Conservation (phyloP, 2,888 invertebrate species). For the Unio delphinus region DNA sequence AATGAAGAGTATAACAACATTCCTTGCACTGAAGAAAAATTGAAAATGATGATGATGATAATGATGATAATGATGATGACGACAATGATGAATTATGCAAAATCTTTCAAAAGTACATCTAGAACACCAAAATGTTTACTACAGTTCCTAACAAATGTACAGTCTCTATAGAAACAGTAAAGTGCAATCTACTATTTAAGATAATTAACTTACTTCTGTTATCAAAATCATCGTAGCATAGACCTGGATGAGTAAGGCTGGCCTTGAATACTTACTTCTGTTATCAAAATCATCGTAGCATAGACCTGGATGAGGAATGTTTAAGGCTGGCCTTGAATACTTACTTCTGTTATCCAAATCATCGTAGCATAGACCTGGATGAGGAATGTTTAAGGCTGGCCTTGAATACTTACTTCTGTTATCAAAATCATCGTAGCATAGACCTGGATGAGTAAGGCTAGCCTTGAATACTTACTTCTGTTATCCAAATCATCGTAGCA, state of each 20-base stretch:
- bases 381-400: constrained; percentile 34
- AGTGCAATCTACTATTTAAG: no score
- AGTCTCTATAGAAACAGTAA: no score
- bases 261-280: constrained; percentile 31
- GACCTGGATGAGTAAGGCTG: constrained; percentile 29
- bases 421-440: constrained; percentile 33
- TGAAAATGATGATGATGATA: no score
- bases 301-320: constrained; percentile 34
- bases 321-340: constrained; percentile 23
- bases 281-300: constrained; percentile 35
- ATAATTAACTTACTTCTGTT: constrained; percentile 26
- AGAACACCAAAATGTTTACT: no score
- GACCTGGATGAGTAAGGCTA: constrained; percentile 29
- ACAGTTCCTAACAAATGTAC: no score
- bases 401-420: constrained; percentile 29
- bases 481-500: constrained; percentile 34
- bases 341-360: constrained; percentile 42
- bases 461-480: constrained; percentile 31
- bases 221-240: constrained; percentile 33
- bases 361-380: constrained; percentile 26
- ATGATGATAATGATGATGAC: no score
- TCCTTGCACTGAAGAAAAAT: no score
- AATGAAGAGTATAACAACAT: no score
- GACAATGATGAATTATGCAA: no score
- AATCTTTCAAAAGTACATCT: no score